Conservation (phyloP, 2,888 invertebrate species). For the Dromius quadrimaculatus region DNA sequence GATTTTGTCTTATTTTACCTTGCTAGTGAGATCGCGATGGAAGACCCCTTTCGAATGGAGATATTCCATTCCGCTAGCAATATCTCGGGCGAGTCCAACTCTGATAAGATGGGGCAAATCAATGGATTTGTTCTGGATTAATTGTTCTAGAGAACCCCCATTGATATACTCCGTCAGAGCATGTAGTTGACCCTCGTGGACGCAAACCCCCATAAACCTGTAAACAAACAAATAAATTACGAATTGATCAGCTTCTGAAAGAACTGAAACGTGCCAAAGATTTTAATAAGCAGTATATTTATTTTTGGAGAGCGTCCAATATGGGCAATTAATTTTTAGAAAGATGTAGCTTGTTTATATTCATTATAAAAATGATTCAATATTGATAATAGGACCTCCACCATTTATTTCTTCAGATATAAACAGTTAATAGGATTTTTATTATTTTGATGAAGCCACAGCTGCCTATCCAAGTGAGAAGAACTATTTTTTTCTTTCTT, state of each 20-base stretch:
- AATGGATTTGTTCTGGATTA: constrained; percentile 81
- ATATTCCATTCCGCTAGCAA: constrained; percentile 92
- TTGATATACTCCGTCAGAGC: constrained; percentile 96
- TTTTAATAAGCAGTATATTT: constrained; percentile 29
- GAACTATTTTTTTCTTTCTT: not conserved
- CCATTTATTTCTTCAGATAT: not conserved
- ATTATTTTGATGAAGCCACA: not conserved
- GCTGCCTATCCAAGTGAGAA: not conserved
- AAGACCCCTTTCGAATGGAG: constrained; percentile 93
- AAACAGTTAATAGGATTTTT: not conserved
- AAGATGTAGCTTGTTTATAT: not conserved
- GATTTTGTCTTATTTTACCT: constrained; percentile 72
- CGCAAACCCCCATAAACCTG: constrained; percentile 96
- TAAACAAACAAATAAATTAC: constrained; percentile 57
- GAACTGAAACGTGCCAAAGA: constrained; percentile 12
- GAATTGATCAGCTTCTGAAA: constrained; percentile 8
- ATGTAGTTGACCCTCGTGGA: constrained; percentile 95
- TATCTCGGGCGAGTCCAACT: constrained; percentile 87
- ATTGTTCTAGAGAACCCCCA: constrained; percentile 93
- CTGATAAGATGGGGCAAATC: constrained; percentile 83
- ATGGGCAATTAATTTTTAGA: constrained; percentile 6
- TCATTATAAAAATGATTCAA: too few species aligned
- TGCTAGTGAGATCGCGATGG: constrained; percentile 95
- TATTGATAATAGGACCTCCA: too few species aligned
- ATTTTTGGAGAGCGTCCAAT: constrained; percentile 35